These are phyloP conservation scores for Agrotis segetum DNA, from an alignment of 2,888 invertebrate genomes.

Conservation along the genomic window DNA sequence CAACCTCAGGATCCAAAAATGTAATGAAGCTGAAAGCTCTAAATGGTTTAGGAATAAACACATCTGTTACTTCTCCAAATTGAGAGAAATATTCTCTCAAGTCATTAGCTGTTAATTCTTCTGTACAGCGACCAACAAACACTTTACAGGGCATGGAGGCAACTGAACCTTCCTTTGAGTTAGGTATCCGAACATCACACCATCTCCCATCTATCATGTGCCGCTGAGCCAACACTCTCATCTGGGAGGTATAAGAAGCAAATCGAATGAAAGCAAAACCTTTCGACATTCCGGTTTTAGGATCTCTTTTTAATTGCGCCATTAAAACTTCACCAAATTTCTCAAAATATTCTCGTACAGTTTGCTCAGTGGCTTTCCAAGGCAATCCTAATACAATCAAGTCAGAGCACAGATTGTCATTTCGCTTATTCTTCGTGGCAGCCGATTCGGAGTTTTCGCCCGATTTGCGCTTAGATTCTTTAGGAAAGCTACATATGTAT, in stretches of 20 bases:
- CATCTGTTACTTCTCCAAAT: conserved; percentile 96
- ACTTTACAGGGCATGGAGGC: conserved; percentile 95
- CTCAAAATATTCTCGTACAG: conserved; percentile 98
- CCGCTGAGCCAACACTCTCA: conserved; percentile 97
- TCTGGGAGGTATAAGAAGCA: conserved; percentile 98
- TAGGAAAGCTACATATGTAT: conserved; percentile 96
- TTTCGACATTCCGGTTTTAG: conserved; percentile 98
- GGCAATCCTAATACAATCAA: conserved; percentile 99
- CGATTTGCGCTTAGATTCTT: conserved; percentile 98
- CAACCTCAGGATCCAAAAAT: conserved; percentile 95
- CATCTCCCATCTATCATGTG: conserved; percentile 99
- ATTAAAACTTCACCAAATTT: conserved; percentile 99
- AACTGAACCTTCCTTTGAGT: conserved; percentile 95
- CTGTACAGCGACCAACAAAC: conserved; percentile 96
- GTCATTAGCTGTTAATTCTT: conserved; percentile 95
- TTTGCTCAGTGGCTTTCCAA: conserved; percentile 99
- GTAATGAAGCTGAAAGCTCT: conserved; percentile 96
- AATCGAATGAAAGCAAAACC: conserved; percentile 99
- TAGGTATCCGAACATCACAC: conserved; percentile 99
- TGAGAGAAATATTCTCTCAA: conserved; percentile 95
- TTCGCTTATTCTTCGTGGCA: conserved; percentile 97
- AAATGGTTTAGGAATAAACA: conserved; percentile 97
- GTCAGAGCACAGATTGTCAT: conserved; percentile 98
- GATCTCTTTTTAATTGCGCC: conserved; percentile 99
- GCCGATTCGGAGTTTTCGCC: conserved; percentile 97